phyloP scores from a whole-genome alignment of 2,113 vertebrate species.

The Heloderma charlesbogerti region DNA sequence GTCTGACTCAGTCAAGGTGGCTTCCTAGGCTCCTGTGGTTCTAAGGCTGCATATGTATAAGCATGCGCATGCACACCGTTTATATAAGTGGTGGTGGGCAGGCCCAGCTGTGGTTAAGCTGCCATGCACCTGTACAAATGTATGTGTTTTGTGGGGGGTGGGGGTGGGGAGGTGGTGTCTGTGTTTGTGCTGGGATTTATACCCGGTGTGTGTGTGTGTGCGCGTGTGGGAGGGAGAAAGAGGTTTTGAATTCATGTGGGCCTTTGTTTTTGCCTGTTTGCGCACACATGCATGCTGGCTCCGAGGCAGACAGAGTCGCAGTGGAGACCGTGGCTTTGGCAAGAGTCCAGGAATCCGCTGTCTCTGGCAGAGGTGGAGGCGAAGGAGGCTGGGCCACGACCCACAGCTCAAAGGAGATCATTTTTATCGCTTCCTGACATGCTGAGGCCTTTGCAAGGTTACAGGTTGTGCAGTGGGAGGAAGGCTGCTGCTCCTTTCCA shows the following conservation, averaged over 20 bases:
- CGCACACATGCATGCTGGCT: slow-evolving; percentile 60
- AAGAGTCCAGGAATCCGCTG: slow-evolving; percentile 73
- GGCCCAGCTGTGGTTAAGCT: background rate
- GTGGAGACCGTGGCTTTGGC: slow-evolving; percentile 88
- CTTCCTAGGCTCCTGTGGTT: background rate
- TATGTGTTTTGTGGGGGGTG: no score
- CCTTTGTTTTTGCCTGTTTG: slow-evolving; percentile 5
- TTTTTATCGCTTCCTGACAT: slow-evolving; percentile 50
- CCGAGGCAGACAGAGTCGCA: slow-evolving; percentile 78
- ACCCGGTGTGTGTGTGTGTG: fast-evolving
- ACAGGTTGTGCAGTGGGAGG: background rate
- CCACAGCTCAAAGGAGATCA: slow-evolving; percentile 31
- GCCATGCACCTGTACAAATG: background rate
- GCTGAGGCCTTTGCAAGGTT: background rate
- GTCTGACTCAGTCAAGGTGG: background rate
- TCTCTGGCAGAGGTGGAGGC: slow-evolving; percentile 73
- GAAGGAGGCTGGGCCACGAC: slow-evolving; percentile 67
- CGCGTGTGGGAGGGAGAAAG: background rate
- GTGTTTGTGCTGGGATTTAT: background rate
- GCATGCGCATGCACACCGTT: fast-evolving
- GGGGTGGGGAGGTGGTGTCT: background rate
- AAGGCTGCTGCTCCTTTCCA: background rate
- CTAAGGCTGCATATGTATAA: fast-evolving
- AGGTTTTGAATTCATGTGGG: background rate
- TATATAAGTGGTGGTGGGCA: background rate